phyloP scores from a whole-genome alignment of 2,113 vertebrate species.

The Argyrosomus japonicus region DNA sequence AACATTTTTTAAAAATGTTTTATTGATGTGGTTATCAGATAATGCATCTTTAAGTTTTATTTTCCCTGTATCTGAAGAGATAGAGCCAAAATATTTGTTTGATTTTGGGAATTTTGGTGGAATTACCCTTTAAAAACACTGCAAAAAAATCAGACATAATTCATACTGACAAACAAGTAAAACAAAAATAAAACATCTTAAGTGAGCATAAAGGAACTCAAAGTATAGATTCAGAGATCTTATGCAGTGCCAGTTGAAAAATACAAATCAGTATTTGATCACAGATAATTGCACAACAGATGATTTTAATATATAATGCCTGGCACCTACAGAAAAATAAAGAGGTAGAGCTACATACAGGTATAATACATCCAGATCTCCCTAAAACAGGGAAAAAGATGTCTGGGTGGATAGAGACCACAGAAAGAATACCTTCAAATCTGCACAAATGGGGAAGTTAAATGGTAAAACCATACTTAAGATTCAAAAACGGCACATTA shows the following conservation, averaged over 20 bases:
- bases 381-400: conserved; percentile 85
- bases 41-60: not conserved
- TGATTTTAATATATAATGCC: conserved; percentile 81
- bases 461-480: conserved; percentile 21
- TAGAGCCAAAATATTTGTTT: not conserved
- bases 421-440: conserved; percentile 35
- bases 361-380: conserved; percentile 81
- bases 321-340: conserved; percentile 88
- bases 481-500: conserved; percentile 18
- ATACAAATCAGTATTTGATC: conserved; percentile 52
- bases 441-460: conserved; percentile 38
- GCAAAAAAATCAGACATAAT: conserved; percentile 34
- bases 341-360: conserved; percentile 93
- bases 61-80: not conserved
- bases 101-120: conserved; percentile 1
- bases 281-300: conserved; percentile 81
- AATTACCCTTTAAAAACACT: conserved; percentile 34
- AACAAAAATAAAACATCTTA: conserved; percentile 35
- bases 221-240: conserved; percentile 75
- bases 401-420: conserved; percentile 33
- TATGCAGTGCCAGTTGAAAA: conserved; percentile 59
- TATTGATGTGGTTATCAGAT: not conserved
- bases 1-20: not conserved
- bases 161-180: conserved; percentile 34
- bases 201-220: conserved; percentile 37